Evolutionary conservation across 2,113 vertebrate genomes (phyloP).

Genomic region (Danionella cerebrum): DNA sequence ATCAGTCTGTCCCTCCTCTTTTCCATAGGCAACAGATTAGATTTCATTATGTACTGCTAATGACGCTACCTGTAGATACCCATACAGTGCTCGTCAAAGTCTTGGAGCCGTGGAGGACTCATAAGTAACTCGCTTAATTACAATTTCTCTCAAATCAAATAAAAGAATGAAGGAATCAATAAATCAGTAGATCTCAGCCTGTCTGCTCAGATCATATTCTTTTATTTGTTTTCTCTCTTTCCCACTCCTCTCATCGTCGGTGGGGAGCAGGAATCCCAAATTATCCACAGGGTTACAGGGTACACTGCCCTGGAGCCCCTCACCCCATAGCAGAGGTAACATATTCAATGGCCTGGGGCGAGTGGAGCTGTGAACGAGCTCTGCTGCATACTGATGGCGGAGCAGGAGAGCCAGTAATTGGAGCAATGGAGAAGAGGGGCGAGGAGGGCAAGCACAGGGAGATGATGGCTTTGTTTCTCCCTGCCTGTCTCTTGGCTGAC

Average conservation of each 20-base stretch:
- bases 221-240: conserved; percentile 67
- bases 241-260: conserved; percentile 18
- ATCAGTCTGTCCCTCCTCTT: not conserved
- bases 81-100: conserved; percentile 1
- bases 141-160: conserved; percentile 61
- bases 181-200: conserved; percentile 63
- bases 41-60: conserved; percentile 10
- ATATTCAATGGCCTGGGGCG: conserved; percentile 75
- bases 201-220: conserved; percentile 52
- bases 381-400: conserved; percentile 73
- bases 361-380: conserved; percentile 63
- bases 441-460: conserved; percentile 61
- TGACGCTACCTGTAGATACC: not conserved
- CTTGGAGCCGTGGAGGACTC: not conserved
- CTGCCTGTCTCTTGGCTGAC: conserved; percentile 60
- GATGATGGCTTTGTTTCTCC: conserved; percentile 72
- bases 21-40: not conserved
- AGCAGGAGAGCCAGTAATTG: conserved; percentile 69
- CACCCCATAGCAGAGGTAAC: conserved; percentile 70
- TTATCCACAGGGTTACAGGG: conserved; percentile 71
- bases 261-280: conserved; percentile 68
- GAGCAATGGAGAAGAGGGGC: conserved; percentile 68
- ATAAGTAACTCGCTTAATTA: conserved; percentile 42
- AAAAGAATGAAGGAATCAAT: conserved; percentile 64
- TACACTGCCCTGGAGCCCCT: conserved; percentile 61